Conservation (phyloP, 2,888 invertebrate genomes). For the Stratiomys singularior region DNA sequence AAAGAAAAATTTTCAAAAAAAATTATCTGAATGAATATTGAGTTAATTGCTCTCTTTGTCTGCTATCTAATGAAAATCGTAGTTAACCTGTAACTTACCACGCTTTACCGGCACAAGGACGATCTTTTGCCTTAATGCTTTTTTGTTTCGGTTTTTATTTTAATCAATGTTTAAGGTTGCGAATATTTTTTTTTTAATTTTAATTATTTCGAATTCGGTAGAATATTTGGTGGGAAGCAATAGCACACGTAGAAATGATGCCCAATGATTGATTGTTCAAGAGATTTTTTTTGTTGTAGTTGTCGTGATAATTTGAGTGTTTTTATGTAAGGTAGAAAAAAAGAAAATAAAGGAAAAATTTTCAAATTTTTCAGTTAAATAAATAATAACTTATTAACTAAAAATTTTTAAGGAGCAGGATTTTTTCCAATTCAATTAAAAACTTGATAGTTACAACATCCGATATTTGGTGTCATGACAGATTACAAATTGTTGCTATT, state of each 20-base stretch:
- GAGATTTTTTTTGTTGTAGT: background rate
- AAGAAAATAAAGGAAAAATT: conserved; percentile 52
- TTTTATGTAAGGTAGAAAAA: background rate
- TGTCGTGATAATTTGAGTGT: conserved; percentile 18
- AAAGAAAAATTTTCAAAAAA: too few species aligned
- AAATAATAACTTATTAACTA: too few species aligned
- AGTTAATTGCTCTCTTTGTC: background rate
- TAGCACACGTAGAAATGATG: too few species aligned
- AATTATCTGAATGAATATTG: background rate
- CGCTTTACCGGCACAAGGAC: conserved; percentile 63
- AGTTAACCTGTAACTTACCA: conserved; percentile 59
- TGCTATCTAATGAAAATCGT: conserved; percentile 9
- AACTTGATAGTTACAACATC: too few species aligned
- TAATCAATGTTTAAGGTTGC: conserved; percentile 31
- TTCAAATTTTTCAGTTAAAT: too few species aligned
- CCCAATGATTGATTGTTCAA: background rate
- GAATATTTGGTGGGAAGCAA: background rate
- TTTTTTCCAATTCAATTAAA: too few species aligned
- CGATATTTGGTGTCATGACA: too few species aligned
- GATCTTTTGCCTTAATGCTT: conserved; percentile 64
- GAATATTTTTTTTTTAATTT: conserved; percentile 10
- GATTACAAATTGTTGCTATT: too few species aligned
- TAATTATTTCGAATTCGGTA: background rate
- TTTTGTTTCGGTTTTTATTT: conserved; percentile 39
- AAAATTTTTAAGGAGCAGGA: too few species aligned